Percentiles rank a stretch among this genome's conserved stretches.
phyloP scores from a whole-genome alignment of 2,797 vertebrate genomes.

The Hippopotamyrus pictus region DNA sequence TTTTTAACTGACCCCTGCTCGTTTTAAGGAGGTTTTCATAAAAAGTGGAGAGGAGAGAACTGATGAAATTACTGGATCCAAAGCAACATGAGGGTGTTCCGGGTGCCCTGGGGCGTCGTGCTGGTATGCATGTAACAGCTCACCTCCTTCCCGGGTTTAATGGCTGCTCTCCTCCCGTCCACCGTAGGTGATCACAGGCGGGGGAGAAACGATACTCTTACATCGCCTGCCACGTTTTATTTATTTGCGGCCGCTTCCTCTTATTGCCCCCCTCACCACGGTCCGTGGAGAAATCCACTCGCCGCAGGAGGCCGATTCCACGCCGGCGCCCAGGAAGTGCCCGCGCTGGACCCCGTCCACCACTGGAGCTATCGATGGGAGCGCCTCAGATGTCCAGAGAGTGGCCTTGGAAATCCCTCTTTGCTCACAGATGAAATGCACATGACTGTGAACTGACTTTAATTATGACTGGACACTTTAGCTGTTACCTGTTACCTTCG shows the following conservation, averaged over 20 bases:
- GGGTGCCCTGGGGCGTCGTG: background rate
- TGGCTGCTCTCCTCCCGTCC: background rate
- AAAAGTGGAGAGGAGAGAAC: background rate
- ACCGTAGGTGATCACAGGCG: background rate
- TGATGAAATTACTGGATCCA: background rate
- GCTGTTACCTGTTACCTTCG: background rate
- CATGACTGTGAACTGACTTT: background rate
- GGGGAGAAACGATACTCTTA: background rate
- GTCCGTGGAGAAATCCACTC: slow-evolving; percentile 2
- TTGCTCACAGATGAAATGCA: background rate
- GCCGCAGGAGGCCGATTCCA: background rate
- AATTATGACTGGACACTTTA: background rate
- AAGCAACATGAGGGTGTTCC: background rate
- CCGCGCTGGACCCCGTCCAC: background rate
- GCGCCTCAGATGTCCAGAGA: background rate
- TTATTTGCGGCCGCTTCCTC: background rate
- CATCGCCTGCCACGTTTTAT: background rate
- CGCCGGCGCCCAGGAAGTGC: background rate
- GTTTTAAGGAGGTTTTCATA: background rate
- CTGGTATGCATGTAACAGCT: background rate
- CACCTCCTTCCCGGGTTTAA: background rate
- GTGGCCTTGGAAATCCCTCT: background rate
- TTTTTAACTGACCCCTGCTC: background rate
- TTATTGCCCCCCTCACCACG: background rate
- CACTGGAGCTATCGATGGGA: background rate